These are phyloP conservation scores for Hystrix brachyura DNA, from an alignment of 2,113 vertebrate species.

Conservation along the genomic window DNA sequence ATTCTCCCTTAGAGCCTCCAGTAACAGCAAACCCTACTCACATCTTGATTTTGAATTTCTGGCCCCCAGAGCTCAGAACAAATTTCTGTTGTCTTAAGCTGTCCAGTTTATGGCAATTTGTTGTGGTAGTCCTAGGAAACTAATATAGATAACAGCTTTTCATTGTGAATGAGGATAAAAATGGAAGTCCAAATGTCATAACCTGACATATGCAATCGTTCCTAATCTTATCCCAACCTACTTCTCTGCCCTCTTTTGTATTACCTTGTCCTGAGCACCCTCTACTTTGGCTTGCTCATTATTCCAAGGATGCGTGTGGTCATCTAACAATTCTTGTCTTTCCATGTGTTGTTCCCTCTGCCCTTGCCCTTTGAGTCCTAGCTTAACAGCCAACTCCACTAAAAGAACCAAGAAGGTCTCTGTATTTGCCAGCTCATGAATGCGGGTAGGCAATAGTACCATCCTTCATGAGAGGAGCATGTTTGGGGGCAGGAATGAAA, in stretches of 20 bases:
- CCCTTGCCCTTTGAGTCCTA: not conserved
- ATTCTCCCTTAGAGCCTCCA: not conserved
- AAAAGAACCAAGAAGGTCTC: not conserved
- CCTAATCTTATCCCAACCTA: not conserved
- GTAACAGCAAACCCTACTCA: not conserved
- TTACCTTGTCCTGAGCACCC: not conserved
- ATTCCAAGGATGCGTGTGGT: not conserved
- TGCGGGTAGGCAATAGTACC: not conserved
- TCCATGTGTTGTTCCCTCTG: not conserved
- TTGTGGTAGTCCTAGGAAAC: not conserved
- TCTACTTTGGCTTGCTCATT: not conserved
- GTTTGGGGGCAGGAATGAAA: not conserved
- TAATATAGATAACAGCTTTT: not conserved
- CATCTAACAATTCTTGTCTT: not conserved
- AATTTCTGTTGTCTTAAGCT: not conserved
- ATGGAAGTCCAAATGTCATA: not conserved
- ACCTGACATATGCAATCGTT: not conserved
- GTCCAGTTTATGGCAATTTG: not conserved
- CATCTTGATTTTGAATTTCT: not conserved
- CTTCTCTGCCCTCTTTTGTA: not conserved
- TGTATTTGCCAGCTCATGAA: not conserved
- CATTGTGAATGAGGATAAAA: conserved; percentile 32
- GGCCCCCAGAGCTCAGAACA: not conserved
- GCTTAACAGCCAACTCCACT: not conserved
- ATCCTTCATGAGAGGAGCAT: not conserved